Evolutionary conservation across 2,888 invertebrate species (phyloP), one percentile per base, ranked within the genome.

Genomic region (Pachliopta kotzebuea): DNA sequence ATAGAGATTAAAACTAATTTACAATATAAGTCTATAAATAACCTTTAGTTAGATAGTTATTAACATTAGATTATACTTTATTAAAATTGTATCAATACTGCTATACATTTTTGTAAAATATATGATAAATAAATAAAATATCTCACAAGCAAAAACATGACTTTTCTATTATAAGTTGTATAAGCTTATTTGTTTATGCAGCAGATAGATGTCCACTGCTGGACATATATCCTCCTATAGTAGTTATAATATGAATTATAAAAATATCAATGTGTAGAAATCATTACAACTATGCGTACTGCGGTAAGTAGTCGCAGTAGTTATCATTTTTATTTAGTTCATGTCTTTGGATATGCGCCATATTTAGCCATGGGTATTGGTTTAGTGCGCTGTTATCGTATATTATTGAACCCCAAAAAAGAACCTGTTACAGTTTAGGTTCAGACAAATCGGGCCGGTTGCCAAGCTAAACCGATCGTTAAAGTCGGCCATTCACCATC

Each of bases 391-490:
- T 52, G 4, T 52, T 52, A 52, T 52, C 21, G 21, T 21, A 52
- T 9, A 52, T 52, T 14, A 52, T 4, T 21, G 21, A 21, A 52
- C 50, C 21, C 37, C n/a, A 52, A 52, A 52, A 52, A 52, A 52
- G n/a, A 52, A 52, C 21, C 50, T 7, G 50, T 52, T 20, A 21
- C 21, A 52, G n/a, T 52, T 52, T 21, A 52, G 24, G 49, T 59
- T 24, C 45, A n/a, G 4, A 17, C 21, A 7, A 6, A n/a, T 18
- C 50, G 59, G 59, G 59, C 59, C 18, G 11, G 59, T 21, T 59
- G 59, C 59, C 59, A 59, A 55, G 59, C 29, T 29, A 50, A 29
- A 21, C 11, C 57, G 45, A 45, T 45, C 45, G 57, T 57, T 57
- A 59, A 59, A 59, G 20, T 29, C 20, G 52, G 7, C 31, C 53